Evolutionary conservation across 2,888 invertebrate species (phyloP).

Genomic region (Aporophyla lueneburgensis): DNA sequence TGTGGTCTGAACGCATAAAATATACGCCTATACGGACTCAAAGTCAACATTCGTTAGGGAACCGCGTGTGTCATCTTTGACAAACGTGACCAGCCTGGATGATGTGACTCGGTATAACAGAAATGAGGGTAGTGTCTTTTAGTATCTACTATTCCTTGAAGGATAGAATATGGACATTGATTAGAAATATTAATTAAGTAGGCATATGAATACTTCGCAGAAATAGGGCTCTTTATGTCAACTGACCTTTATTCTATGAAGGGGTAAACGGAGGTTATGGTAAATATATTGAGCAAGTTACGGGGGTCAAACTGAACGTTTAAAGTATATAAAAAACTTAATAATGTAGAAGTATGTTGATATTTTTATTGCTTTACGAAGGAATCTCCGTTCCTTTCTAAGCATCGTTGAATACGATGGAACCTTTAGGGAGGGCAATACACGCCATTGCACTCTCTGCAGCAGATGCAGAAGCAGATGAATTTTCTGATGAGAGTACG

Average conservation of each 20-base stretch:
- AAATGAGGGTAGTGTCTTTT: slow-evolving; percentile 52
- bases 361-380: too few species aligned
- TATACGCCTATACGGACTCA: slow-evolving; percentile 67
- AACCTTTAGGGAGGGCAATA: too few species aligned
- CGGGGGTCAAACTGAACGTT: too few species aligned
- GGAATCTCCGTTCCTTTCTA: too few species aligned
- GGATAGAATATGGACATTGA: not conserved
- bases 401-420: too few species aligned
- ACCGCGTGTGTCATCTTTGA: slow-evolving; percentile 82
- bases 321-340: too few species aligned
- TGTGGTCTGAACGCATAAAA: slow-evolving; percentile 59
- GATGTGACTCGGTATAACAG: slow-evolving; percentile 57
- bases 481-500: too few species aligned
- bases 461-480: too few species aligned
- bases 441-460: too few species aligned
- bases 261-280: not conserved
- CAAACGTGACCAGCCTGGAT: slow-evolving; percentile 81
- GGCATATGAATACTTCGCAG: not conserved
- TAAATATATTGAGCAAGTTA: not conserved
- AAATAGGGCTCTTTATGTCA: not conserved
- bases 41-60: slow-evolving; percentile 87
- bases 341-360: too few species aligned
- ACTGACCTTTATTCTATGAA: not conserved
- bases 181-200: not conserved
- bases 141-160: slow-evolving; percentile 5